A percentile compares a stretch with the other conserved stretches of the same genome.
Conservation (phyloP, 2,113 vertebrate species). For the Phalacrocorax carbo region DNA sequence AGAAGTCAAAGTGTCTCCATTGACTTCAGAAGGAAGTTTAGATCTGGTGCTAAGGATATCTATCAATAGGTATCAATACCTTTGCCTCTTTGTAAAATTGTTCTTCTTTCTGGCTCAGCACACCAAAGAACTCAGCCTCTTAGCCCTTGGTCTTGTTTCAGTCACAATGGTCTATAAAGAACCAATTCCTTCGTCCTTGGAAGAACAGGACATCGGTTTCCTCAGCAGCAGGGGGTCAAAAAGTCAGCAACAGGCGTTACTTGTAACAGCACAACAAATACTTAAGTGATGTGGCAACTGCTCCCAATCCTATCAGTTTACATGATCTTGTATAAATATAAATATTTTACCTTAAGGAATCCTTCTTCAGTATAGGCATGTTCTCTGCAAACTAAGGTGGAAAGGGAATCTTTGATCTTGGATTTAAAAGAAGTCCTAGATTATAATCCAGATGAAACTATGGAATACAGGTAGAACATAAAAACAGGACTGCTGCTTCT, state of each 20-base stretch:
- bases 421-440: background rate
- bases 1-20: background rate
- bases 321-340: background rate
- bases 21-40: background rate
- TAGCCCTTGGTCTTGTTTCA: background rate
- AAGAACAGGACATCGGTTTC: background rate
- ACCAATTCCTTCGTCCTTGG: background rate
- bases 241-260: background rate
- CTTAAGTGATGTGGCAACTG: background rate
- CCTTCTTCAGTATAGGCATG: background rate
- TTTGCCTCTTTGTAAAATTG: background rate
- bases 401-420: background rate
- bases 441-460: background rate
- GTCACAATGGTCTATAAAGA: background rate
- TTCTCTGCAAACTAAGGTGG: background rate
- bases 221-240: background rate
- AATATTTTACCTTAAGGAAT: background rate
- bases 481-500: background rate
- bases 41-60: background rate
- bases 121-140: background rate
- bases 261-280: background rate
- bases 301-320: background rate
- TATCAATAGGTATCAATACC: background rate
- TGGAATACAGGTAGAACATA: background rate
- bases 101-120: background rate